These are phyloP conservation scores for Procambarus clarkii DNA, from an alignment of 1,140 invertebrate species.

Conservation along the genomic window DNA sequence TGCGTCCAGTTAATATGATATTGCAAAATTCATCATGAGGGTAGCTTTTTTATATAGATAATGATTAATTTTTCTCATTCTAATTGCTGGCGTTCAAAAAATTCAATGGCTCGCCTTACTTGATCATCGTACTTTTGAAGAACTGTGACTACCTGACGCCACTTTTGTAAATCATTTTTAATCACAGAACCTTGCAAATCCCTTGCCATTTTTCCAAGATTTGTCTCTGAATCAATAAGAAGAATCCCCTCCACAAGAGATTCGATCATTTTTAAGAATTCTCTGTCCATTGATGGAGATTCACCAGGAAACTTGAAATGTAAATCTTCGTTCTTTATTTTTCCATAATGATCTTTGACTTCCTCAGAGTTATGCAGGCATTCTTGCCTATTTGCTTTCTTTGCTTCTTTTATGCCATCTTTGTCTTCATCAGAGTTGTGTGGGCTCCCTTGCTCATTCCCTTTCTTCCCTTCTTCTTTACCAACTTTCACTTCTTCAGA, in stretches of 20 bases:
- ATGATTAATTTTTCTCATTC: background rate
- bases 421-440: background rate
- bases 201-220: constrained; percentile 37
- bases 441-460: background rate
- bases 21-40: too few relatives aligned
- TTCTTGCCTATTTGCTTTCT: background rate
- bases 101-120: constrained; percentile 44
- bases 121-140: constrained; percentile 61
- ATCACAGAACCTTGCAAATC: constrained; percentile 33
- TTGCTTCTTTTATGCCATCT: background rate
- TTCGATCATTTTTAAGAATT: constrained; percentile 37
- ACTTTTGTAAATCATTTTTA: constrained; percentile 32
- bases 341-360: background rate
- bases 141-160: constrained; percentile 23
- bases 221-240: constrained; percentile 23
- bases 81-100: constrained; percentile 28
- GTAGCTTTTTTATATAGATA: too few relatives aligned
- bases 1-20: too few relatives aligned
- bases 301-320: constrained; percentile 26
- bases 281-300: background rate
- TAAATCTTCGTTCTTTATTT: background rate
- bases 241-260: constrained; percentile 45
- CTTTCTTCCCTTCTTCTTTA: background rate
- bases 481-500: background rate
- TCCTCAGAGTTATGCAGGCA: background rate